Conservation (phyloP, 2,113 vertebrate genomes). For the Tetrax tetrax region DNA sequence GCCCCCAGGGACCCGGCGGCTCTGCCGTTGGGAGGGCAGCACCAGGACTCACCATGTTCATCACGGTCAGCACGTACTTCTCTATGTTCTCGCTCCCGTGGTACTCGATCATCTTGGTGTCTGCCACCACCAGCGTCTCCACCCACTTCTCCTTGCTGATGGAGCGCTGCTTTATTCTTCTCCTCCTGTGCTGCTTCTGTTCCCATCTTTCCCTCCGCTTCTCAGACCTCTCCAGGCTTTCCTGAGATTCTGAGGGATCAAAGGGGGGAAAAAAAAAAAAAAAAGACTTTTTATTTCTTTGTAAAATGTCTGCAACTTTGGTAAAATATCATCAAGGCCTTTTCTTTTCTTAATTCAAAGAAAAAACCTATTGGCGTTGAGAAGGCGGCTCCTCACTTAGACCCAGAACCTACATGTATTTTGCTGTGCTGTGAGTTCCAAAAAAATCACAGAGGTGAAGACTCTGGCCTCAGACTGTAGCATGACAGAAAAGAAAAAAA, state of each 20-base stretch:
- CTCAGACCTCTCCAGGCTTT: conserved; percentile 32
- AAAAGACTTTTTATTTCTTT: too few relatives aligned
- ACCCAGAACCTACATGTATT: accelerated
- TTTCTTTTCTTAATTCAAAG: neutral
- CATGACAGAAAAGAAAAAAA: neutral
- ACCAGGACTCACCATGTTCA: conserved; percentile 92
- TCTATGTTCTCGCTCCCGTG: conserved; percentile 86
- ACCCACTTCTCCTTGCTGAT: conserved; percentile 97
- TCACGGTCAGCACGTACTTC: conserved; percentile 91
- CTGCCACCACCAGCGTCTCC: conserved; percentile 94
- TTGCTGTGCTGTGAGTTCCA: neutral
- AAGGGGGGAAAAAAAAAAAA: neutral
- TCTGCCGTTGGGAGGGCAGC: neutral
- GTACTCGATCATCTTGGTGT: conserved; percentile 93
- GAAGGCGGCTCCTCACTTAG: neutral
- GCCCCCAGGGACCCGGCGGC: neutral
- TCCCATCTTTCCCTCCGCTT: conserved; percentile 83
- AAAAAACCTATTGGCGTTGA: neutral
- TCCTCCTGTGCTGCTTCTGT: conserved; percentile 57
- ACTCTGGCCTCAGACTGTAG: neutral
- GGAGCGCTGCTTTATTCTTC: conserved; percentile 81
- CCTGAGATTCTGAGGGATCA: neutral
- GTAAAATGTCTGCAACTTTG: neutral
- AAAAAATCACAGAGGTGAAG: neutral
- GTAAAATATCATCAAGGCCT: neutral